Base-by-base conservation (phyloP, 2,113 vertebrate species). In the Oreotrochilus melanogaster region DNA sequence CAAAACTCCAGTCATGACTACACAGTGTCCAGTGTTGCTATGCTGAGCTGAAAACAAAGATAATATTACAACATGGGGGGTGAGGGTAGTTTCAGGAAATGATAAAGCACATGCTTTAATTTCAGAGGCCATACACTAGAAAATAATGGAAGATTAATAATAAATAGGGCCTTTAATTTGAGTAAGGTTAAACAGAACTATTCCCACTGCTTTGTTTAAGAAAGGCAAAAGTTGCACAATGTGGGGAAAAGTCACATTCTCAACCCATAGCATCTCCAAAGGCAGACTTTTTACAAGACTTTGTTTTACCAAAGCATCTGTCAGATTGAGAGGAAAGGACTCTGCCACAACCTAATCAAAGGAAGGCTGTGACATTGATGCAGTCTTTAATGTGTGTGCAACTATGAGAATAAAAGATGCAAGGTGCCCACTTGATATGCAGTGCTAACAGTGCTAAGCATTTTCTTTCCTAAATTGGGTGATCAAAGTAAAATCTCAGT, bases 401-500 rank as follows among this genome's bases (percentile, higher is more conserved):
- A 10, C 75, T 84, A 30, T 11, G 48, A 86, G 78, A 73, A 93
- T 45, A 39, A 69, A 83, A 86, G 82, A 92, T 42, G 53, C 69
- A 18, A 78, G 83, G 84, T 19, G 33, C 64, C 69, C 75, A 67
- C 93, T n/a, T 95, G 92, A 94, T 90, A 78, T 60, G 75, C 86
- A 69, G 33, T 28, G 43, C 71, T 92, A 92, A 94, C 61, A 62
- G 66, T 37, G 25, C 62, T 14, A 12, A 60, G 48, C 37, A 18
- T n/a, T 56, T 50, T 79, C 74, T 80, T 48, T 71, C 28, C 75
- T 31, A 71, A 88, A 81, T 8, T 9, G n/a, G 51, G 60, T 33
- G 88, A 96, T 96, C 90, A 96, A 96, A 97, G 95, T 10, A 12
- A 64, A 67, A 51, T 22, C 61, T 35, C 69, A 24, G 60, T 21